A percentile compares a stretch with the other conserved stretches of the same genome.
Conservation (phyloP, 2,113 vertebrate genomes). For the Elanoides forficatus region DNA sequence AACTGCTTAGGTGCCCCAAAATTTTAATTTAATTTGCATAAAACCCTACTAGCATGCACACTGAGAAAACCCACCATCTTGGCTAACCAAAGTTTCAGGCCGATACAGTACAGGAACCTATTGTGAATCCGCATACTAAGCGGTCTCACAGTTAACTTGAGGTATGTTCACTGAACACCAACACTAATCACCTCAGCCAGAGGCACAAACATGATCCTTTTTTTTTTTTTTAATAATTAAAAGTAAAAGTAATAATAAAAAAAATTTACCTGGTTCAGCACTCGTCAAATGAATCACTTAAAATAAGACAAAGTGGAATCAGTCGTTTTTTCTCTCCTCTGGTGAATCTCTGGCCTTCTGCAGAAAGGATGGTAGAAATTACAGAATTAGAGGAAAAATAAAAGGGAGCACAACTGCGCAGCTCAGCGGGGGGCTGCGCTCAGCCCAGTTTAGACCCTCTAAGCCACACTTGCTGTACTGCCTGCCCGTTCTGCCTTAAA, state of each 20-base stretch:
- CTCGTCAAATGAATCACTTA: neutral
- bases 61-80: neutral
- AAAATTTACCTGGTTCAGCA: neutral
- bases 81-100: neutral
- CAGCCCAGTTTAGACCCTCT: neutral
- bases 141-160: neutral
- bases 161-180: neutral
- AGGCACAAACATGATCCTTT: neutral
- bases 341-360: neutral
- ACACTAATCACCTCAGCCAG: neutral
- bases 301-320: neutral
- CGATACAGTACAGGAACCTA: neutral
- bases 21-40: neutral
- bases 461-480: accelerated
- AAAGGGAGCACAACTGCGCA: neutral
- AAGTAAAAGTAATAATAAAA: neutral
- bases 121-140: neutral
- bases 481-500: neutral
- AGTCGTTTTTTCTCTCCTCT: neutral
- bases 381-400: neutral
- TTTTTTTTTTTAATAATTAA: neutral
- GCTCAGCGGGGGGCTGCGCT: neutral
- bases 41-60: neutral
- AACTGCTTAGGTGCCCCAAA: neutral
- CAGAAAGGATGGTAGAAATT: neutral